Percentiles rank a stretch among this genome's conserved stretches.
phyloP scores from a whole-genome alignment of 2,797 vertebrate genomes.

The Sebastes ruberrimus region DNA sequence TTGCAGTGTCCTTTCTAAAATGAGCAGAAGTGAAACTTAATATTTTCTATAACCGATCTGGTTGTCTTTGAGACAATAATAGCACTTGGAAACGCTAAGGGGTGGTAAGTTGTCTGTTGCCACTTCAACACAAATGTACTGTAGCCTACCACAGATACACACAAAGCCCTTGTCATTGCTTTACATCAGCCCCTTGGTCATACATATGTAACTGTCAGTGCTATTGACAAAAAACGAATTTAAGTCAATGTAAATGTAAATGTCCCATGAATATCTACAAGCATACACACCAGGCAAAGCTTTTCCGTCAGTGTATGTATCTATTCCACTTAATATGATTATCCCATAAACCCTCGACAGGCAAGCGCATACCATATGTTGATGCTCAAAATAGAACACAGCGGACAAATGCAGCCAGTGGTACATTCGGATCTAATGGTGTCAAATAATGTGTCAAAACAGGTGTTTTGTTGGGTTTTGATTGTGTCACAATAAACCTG shows the following conservation, averaged over 20 bases:
- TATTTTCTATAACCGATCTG: background rate
- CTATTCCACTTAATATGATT: background rate
- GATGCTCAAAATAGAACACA: background rate
- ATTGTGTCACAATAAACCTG: background rate
- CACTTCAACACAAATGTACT: background rate
- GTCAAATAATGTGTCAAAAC: background rate
- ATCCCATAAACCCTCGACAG: background rate
- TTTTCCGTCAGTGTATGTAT: background rate
- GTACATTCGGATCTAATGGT: background rate
- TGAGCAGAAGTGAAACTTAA: background rate
- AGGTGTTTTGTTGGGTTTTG: background rate
- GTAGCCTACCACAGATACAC: background rate
- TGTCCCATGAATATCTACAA: background rate
- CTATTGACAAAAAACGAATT: background rate
- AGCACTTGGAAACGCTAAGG: background rate
- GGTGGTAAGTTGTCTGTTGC: background rate
- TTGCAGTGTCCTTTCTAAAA: background rate
- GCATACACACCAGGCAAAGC: background rate
- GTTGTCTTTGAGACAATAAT: background rate
- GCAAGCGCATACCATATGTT: background rate
- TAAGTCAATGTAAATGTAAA: background rate
- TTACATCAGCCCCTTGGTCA: background rate
- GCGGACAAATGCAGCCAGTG: background rate
- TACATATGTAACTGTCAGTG: background rate
- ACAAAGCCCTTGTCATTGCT: background rate